Base-by-base conservation (phyloP, 2,888 invertebrate genomes). In the Hylaea fasciaria region DNA sequence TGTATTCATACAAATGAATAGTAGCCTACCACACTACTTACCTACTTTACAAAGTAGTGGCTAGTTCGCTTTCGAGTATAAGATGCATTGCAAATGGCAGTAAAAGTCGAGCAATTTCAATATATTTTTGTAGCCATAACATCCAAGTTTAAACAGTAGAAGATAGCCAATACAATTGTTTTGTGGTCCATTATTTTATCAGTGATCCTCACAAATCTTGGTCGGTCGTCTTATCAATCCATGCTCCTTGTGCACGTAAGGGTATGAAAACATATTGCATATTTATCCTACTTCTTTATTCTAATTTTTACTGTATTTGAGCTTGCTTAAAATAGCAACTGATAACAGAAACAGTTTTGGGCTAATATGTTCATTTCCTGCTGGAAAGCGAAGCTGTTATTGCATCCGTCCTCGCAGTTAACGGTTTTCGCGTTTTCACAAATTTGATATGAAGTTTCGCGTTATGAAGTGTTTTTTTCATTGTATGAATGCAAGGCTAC, bases 121-220 rank as follows among this genome's bases (percentile, higher is more conserved):
- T 83, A 82, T 69, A 74, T 84, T 79, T 74, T 73, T 65, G 72
- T 63, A 70, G 74, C 77, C 76, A 73, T 84, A 77, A 80, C 80
- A 84, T 85, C 76, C 79, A 85, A 85, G 72, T 84, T 87, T 86
- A 78, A 86, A 75, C 74, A 81, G 63, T 48, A 48, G 65, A 71
- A 69, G 72, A 71, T 72, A 64, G 73, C 73, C 76, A 72, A 74
- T 73, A 74, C 77, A 73, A 73, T 73, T 75, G 58, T 62, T 65
- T 61, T 66, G 56, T 75, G 71, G 66, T 64, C 79, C 83, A 86
- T 88, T 81, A 77, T 81, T 87, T 82, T 79, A 70, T 65, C 66
- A 66, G 65, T 64, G 76, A 81, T 82, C 81, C 80, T 76, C 77
- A 89, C 85, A 88, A 89, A 89, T 89, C 89, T 86, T 85, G 74